A percentile compares a stretch with the other conserved stretches of the same genome.
Evolutionary conservation across 1,140 invertebrate species (phyloP).

Genomic region (Drosophila prosaltans): DNA sequence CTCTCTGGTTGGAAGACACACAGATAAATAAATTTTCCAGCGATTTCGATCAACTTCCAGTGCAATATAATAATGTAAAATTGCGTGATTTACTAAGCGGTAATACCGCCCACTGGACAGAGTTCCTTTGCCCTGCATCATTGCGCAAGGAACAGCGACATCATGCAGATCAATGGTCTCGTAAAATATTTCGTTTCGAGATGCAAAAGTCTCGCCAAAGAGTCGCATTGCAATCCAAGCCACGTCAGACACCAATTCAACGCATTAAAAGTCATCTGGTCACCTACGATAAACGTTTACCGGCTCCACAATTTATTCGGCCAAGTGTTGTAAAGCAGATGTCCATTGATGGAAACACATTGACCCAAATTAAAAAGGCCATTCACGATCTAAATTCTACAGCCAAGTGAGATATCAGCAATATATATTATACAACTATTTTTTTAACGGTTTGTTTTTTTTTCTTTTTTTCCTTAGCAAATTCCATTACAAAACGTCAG

Average conservation of each 20-base stretch:
- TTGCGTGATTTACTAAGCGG: slow-evolving; percentile 82
- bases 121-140: slow-evolving; percentile 86
- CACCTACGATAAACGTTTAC: slow-evolving; percentile 86
- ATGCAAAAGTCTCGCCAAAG: slow-evolving; percentile 31
- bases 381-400: slow-evolving; percentile 58
- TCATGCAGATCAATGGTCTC: slow-evolving; percentile 84
- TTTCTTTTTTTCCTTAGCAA: slow-evolving; percentile 44
- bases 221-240: slow-evolving; percentile 57
- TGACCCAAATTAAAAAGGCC: slow-evolving; percentile 45
- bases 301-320: slow-evolving; percentile 56
- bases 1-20: slow-evolving; percentile 91
- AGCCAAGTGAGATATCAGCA: slow-evolving; percentile 59
- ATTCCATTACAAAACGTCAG: slow-evolving; percentile 85
- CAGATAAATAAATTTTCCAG: slow-evolving; percentile 84
- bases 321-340: slow-evolving; percentile 27
- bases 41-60: slow-evolving; percentile 85
- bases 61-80: slow-evolving; percentile 87
- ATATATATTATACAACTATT: not conserved
- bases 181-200: slow-evolving; percentile 55
- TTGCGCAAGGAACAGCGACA: slow-evolving; percentile 84
- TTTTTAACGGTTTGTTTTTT: not conserved
- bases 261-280: slow-evolving; percentile 85
- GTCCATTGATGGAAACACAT: slow-evolving; percentile 35
- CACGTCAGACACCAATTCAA: slow-evolving; percentile 83
- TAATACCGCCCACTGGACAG: slow-evolving; percentile 86